Percentiles rank a stretch among this genome's conserved stretches.
phyloP scores from a whole-genome alignment of 2,797 vertebrate genomes.

The Anisognathus igniventris region DNA sequence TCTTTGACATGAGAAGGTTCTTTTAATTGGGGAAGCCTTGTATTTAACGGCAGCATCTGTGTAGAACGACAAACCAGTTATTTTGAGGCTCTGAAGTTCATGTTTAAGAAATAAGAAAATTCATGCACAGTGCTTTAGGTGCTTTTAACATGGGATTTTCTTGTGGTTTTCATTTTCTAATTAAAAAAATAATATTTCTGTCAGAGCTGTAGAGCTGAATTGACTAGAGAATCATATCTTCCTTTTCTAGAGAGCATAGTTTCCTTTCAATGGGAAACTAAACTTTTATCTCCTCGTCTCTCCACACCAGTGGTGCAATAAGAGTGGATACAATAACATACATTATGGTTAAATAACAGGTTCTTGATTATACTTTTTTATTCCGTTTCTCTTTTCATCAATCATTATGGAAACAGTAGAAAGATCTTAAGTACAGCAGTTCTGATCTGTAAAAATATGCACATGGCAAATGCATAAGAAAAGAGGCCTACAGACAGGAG shows the following conservation, averaged over 20 bases:
- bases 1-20: background rate
- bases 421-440: background rate
- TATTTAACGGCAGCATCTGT: background rate
- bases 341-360: background rate
- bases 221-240: background rate
- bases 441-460: background rate
- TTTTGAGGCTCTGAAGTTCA: background rate
- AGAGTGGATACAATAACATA: background rate
- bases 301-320: background rate
- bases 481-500: background rate
- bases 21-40: background rate
- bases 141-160: rapidly evolving
- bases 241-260: background rate
- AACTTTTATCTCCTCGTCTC: rapidly evolving
- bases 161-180: background rate
- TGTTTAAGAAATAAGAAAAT: background rate
- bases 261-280: background rate
- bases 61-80: background rate
- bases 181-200: background rate
- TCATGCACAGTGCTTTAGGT: background rate
- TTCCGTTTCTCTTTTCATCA: background rate
- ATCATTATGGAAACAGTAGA: background rate
- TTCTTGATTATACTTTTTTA: background rate
- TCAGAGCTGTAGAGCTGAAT: background rate
- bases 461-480: background rate